These are phyloP conservation scores for Gymnarchus niloticus DNA, from an alignment of 2,113 vertebrate species.

Conservation along the genomic window DNA sequence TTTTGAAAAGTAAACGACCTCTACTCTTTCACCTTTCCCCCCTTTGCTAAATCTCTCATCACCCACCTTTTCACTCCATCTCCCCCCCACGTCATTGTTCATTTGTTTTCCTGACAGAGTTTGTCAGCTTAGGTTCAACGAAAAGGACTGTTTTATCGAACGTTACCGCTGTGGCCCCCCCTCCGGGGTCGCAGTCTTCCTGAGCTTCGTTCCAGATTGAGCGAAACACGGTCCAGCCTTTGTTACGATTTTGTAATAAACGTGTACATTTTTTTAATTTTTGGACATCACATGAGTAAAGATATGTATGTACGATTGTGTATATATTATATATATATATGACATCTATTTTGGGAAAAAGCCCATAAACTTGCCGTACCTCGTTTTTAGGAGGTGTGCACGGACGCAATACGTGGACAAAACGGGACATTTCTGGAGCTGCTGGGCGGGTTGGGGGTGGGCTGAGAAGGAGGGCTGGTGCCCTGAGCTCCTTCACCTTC, in stretches of 20 bases:
- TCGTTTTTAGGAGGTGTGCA: conserved; percentile 89
- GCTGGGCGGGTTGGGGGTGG: conserved; percentile 63
- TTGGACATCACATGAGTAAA: conserved; percentile 89
- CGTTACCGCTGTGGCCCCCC: conserved; percentile 71
- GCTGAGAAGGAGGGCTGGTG: conserved; percentile 67
- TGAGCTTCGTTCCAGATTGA: conserved; percentile 86
- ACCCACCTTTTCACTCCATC: neutral
- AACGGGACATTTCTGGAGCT: conserved; percentile 84
- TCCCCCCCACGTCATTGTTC: conserved; percentile 49
- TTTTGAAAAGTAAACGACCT: conserved; percentile 79
- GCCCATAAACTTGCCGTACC: conserved; percentile 78
- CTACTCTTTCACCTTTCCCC: conserved; percentile 62
- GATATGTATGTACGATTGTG: conserved; percentile 87
- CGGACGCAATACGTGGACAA: conserved; percentile 80
- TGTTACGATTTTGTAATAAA: conserved; percentile 80
- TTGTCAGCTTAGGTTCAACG: conserved; percentile 56
- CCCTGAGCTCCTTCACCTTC: conserved; percentile 75
- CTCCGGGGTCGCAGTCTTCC: conserved; percentile 74
- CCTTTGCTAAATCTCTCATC: neutral
- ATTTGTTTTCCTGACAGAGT: conserved; percentile 71
- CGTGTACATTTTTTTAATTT: conserved; percentile 82
- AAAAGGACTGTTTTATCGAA: conserved; percentile 69
- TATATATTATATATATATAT: conserved; percentile 83
- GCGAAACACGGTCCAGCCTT: conserved; percentile 76
- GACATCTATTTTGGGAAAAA: conserved; percentile 77